These are phyloP conservation scores for Drosophila willistoni DNA, from an alignment of 1,140 invertebrate genomes.

Conservation along the genomic window DNA sequence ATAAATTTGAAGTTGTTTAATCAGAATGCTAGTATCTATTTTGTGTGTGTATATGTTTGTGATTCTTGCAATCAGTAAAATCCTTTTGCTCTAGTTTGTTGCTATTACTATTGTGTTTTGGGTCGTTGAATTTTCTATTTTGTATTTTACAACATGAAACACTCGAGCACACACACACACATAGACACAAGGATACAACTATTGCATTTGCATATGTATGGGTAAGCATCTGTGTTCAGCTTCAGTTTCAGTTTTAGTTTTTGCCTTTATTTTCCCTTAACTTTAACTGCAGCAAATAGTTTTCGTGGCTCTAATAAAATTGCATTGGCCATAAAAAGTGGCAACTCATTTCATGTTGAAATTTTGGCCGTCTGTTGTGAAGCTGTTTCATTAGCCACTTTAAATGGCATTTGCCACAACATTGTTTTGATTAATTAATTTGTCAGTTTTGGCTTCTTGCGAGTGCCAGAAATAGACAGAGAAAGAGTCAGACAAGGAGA, in stretches of 20 bases:
- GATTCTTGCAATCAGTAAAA: conserved; percentile 33
- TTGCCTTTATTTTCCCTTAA: conserved; percentile 51
- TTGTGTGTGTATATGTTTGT: not conserved
- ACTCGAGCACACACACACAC: conserved; percentile 29
- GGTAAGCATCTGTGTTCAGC: conserved; percentile 34
- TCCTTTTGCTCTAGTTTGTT: conserved; percentile 21
- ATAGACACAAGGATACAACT: conserved; percentile 24
- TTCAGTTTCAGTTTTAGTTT: conserved; percentile 29
- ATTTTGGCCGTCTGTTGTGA: conserved; percentile 35
- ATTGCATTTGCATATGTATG: conserved; percentile 70
- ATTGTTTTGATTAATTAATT: conserved; percentile 73
- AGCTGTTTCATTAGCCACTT: conserved; percentile 65
- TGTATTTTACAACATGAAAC: conserved; percentile 48
- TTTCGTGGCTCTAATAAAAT: conserved; percentile 66
- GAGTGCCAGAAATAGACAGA: not conserved
- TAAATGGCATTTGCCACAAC: conserved; percentile 64
- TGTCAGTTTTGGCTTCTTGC: conserved; percentile 47
- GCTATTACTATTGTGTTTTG: conserved; percentile 5
- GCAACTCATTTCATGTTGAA: conserved; percentile 54
- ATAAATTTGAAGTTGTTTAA: conserved; percentile 9
- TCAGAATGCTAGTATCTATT: not conserved
- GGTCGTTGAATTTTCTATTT: conserved; percentile 41
- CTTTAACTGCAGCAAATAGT: conserved; percentile 62
- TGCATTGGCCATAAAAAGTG: conserved; percentile 72
- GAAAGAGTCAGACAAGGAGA: not conserved